Evolutionary conservation across 2,888 invertebrate genomes (phyloP).

Genomic region (Salticus scenicus): DNA sequence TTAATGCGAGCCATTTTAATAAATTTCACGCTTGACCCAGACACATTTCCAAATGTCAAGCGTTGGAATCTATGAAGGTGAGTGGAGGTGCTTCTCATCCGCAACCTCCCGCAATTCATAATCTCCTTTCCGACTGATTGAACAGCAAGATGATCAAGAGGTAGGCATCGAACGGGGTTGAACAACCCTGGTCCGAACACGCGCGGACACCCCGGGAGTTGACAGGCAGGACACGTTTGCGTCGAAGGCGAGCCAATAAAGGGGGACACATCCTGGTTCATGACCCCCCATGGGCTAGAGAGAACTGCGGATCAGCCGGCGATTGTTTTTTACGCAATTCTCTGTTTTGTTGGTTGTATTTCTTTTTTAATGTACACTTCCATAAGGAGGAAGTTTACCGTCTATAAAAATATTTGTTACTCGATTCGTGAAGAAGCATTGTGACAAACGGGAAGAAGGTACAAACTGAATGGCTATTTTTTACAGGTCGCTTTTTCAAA

Average conservation of each 20-base stretch:
- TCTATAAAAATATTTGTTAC: background rate
- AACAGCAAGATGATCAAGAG: background rate
- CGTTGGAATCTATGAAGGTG: too few relatives aligned
- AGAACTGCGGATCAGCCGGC: background rate
- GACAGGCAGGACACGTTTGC: constrained; percentile 65
- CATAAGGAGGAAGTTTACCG: constrained; percentile 4
- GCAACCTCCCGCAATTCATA: background rate
- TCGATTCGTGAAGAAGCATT: background rate
- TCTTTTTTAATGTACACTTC: background rate
- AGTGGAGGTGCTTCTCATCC: background rate
- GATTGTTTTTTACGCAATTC: background rate
- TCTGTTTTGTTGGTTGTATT: background rate
- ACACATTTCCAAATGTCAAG: too few relatives aligned
- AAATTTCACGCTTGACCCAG: too few relatives aligned
- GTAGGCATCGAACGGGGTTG: constrained; percentile 41
- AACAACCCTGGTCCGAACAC: constrained; percentile 28
- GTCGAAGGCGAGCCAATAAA: constrained; percentile 65
- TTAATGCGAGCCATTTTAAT: too few relatives aligned
- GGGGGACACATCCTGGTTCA: constrained; percentile 63
- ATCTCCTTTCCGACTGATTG: background rate
- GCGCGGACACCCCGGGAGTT: constrained; percentile 51
- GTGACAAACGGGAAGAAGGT: too few relatives aligned
- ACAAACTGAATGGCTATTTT: too few relatives aligned
- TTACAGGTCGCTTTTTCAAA: too few relatives aligned
- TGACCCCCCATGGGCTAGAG: constrained; percentile 61